Evolutionary conservation across 2,888 invertebrate species (phyloP).

Genomic region (Strigamia maritima): DNA sequence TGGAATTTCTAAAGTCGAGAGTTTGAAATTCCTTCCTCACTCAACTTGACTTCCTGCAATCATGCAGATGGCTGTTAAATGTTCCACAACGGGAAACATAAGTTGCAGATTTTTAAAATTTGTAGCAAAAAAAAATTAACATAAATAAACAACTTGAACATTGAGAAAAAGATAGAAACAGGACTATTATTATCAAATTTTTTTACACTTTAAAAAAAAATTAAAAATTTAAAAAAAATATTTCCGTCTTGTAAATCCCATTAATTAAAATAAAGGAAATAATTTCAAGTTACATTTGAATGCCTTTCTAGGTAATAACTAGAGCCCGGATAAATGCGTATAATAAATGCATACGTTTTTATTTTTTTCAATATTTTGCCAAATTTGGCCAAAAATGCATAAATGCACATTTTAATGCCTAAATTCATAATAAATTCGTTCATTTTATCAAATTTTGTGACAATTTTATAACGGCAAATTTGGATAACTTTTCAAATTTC

Average conservation of each 20-base stretch:
- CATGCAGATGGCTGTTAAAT: not conserved
- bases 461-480: no score
- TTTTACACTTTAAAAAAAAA: no score
- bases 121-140: conserved; percentile 37
- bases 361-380: no score
- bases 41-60: not conserved
- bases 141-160: conserved; percentile 2
- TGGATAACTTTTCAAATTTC: no score
- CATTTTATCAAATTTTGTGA: no score
- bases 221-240: not conserved
- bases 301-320: not conserved
- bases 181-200: no score
- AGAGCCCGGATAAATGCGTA: no score
- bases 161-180: no score
- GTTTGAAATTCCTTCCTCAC: not conserved
- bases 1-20: not conserved
- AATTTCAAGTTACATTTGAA: not conserved
- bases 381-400: no score
- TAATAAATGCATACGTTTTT: no score
- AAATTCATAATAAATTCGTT: no score
- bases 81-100: not conserved
- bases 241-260: not conserved
- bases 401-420: no score
- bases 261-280: not conserved
- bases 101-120: not conserved